A percentile compares a stretch with the other conserved stretches of the same genome.
These are phyloP conservation scores for Bos javanicus DNA, from an alignment of 2,113 vertebrate genomes.

Conservation along the genomic window DNA sequence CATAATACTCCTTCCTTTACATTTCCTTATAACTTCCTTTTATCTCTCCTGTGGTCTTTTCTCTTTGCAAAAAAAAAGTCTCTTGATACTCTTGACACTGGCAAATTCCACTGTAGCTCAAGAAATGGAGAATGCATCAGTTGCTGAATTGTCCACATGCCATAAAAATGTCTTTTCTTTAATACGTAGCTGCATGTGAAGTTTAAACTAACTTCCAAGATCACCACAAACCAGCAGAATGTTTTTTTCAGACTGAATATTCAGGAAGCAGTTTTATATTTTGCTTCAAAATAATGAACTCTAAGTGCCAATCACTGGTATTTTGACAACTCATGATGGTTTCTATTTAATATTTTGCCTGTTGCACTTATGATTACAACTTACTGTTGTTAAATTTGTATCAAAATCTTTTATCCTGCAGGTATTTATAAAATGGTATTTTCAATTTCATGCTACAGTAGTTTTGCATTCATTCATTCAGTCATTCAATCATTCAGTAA, in stretches of 20 bases:
- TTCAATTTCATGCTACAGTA: background rate
- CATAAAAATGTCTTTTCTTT: conserved; percentile 53
- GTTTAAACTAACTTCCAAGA: conserved; percentile 60
- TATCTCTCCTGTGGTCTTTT: conserved; percentile 26
- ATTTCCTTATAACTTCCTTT: conserved; percentile 45
- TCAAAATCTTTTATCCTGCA: background rate
- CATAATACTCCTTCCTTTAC: conserved; percentile 29
- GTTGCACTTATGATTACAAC: background rate
- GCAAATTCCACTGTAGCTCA: conserved; percentile 18
- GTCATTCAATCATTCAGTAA: background rate
- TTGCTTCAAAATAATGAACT: conserved; percentile 64
- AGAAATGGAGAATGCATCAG: conserved; percentile 53
- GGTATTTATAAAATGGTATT: background rate
- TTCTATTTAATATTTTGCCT: background rate
- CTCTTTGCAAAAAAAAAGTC: conserved; percentile 48
- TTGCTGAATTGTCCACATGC: conserved; percentile 5
- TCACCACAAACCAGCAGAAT: conserved; percentile 38
- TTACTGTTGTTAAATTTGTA: background rate
- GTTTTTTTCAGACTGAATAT: conserved; percentile 47
- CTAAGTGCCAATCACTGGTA: conserved; percentile 39
- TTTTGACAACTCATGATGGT: conserved; percentile 45
- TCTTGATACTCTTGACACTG: conserved; percentile 37
- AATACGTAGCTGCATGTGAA: conserved; percentile 37
- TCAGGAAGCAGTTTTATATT: conserved; percentile 59
- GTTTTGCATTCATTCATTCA: background rate